Conservation (phyloP, 2,113 vertebrate genomes). For the Oryzias melastigma region DNA sequence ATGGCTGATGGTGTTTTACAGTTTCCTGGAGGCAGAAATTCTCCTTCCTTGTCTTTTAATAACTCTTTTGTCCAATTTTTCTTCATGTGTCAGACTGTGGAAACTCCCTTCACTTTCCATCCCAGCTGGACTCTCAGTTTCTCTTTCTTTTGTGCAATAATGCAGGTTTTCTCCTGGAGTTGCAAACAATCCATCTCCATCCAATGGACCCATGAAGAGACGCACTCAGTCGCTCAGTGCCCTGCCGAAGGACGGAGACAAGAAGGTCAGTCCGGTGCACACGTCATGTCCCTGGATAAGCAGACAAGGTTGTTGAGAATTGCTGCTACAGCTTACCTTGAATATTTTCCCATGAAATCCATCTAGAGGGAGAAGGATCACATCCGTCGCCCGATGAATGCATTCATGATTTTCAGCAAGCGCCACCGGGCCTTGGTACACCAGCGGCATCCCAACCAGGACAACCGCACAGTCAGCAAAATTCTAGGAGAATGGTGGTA, state of each 20-base stretch:
- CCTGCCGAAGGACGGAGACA: constrained; percentile 88
- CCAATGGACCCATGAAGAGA: constrained; percentile 82
- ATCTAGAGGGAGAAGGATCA: constrained; percentile 90
- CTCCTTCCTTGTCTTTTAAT: background rate
- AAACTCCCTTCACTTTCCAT: background rate
- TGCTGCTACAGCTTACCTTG: background rate
- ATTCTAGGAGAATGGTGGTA: constrained; percentile 97
- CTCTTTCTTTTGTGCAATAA: constrained; percentile 2
- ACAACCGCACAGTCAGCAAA: constrained; percentile 94
- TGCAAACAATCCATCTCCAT: constrained; percentile 79
- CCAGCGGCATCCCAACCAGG: constrained; percentile 93
- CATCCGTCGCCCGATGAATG: constrained; percentile 92
- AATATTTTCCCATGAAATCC: background rate
- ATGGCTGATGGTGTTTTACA: too few relatives aligned
- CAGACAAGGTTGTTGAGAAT: background rate
- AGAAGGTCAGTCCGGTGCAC: constrained; percentile 77
- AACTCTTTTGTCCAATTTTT: background rate
- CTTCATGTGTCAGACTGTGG: background rate
- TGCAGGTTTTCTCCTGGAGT: constrained; percentile 84
- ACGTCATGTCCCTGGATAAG: background rate
- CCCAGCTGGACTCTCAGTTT: constrained; percentile 18
- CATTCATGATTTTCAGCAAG: constrained; percentile 97
- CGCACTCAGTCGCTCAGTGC: constrained; percentile 91
- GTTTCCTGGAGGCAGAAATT: background rate
- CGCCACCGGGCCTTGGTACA: constrained; percentile 90